These are phyloP conservation scores for Mormyrops attenuatus DNA, from an alignment of 2,797 vertebrate species.

Conservation along the genomic window DNA sequence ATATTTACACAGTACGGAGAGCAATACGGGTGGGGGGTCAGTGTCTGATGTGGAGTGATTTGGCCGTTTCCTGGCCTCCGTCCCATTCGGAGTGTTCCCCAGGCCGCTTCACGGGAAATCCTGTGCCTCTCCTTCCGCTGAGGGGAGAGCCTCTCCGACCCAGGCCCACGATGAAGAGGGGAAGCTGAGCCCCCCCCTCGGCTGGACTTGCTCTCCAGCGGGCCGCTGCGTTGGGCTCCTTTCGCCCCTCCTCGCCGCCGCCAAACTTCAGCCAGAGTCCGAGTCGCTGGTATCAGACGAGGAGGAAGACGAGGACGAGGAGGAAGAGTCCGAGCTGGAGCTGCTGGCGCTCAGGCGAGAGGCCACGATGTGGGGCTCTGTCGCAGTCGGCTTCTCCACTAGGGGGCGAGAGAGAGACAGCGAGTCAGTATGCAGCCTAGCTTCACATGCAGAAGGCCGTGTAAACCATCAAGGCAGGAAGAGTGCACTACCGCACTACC, in stretches of 20 bases:
- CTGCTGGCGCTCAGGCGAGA: slow-evolving; percentile 86
- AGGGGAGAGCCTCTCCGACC: not conserved
- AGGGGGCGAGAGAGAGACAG: not conserved
- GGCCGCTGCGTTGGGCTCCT: not conserved
- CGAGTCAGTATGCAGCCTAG: not conserved
- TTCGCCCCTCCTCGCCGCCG: not conserved
- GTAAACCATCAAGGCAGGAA: not conserved
- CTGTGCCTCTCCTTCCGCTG: not conserved
- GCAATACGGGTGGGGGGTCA: slow-evolving; percentile 28
- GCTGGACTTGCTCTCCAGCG: not conserved
- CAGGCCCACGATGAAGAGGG: not conserved
- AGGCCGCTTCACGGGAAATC: not conserved
- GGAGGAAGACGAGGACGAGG: slow-evolving; percentile 78
- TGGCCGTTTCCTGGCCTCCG: not conserved
- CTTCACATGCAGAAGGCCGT: not conserved
- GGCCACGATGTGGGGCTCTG: slow-evolving; percentile 57
- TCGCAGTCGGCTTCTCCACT: slow-evolving; percentile 73
- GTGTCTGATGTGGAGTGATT: not conserved
- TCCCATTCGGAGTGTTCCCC: not conserved
- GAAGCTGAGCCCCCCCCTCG: not conserved
- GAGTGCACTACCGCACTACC: not conserved
- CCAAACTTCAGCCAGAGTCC: slow-evolving; percentile 64
- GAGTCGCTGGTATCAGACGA: slow-evolving; percentile 91
- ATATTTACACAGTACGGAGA: slow-evolving; percentile 53
- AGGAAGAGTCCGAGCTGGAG: slow-evolving; percentile 83